Percentiles rank a stretch among this genome's conserved stretches.
Conservation (phyloP, 2,113 vertebrate species). For the Microcebus jonahi region DNA sequence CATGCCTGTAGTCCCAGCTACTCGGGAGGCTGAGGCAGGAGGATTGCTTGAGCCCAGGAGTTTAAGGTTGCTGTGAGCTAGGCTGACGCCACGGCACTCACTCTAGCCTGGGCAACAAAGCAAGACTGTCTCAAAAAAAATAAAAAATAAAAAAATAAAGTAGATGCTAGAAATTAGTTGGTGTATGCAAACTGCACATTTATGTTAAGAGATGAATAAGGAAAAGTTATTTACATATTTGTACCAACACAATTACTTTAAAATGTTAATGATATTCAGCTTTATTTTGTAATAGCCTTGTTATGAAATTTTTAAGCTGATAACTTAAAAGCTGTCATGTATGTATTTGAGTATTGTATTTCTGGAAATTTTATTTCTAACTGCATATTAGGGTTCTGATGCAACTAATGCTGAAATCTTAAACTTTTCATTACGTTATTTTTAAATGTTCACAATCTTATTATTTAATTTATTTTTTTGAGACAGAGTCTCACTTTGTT, state of each 20-base stretch:
- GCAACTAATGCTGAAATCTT: not conserved
- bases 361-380: not conserved
- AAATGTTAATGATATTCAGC: slow-evolving; percentile 16
- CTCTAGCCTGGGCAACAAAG: too few relatives aligned
- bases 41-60: too few relatives aligned
- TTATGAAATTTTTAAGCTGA: not conserved
- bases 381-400: not conserved
- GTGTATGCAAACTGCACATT: not conserved
- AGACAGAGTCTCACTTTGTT: too few relatives aligned
- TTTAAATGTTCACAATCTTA: too few relatives aligned
- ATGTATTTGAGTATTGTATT: not conserved
- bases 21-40: too few relatives aligned
- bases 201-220: not conserved
- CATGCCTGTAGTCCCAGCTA: too few relatives aligned
- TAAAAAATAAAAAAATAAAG: too few relatives aligned
- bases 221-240: not conserved
- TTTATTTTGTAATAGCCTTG: not conserved
- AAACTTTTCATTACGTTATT: not conserved
- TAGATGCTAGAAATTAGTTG: not conserved
- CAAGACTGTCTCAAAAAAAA: too few relatives aligned
- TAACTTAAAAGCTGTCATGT: not conserved
- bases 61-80: too few relatives aligned
- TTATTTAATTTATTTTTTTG: too few relatives aligned
- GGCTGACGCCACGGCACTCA: too few relatives aligned
- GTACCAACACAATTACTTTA: not conserved